Evolutionary conservation across 2,113 vertebrate genomes (phyloP).

Genomic region (Actinemys pallida): DNA sequence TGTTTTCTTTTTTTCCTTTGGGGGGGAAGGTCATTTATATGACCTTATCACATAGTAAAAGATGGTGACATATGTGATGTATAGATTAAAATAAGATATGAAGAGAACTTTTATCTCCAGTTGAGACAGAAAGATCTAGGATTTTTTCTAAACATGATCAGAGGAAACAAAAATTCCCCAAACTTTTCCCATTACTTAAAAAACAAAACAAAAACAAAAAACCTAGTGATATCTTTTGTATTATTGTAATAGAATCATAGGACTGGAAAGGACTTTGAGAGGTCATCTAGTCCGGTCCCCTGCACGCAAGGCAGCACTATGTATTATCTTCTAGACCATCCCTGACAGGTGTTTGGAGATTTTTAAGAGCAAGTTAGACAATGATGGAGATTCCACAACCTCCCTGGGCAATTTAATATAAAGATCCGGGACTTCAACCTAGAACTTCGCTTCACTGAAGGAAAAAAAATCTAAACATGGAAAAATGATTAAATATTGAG

Average conservation of each 20-base stretch:
- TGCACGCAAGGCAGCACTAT: too few relatives aligned
- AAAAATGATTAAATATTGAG: constrained; percentile 95
- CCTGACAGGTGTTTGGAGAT: too few relatives aligned
- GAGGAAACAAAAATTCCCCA: neutral
- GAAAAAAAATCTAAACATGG: constrained; percentile 92
- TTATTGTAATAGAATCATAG: neutral
- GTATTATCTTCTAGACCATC: too few relatives aligned
- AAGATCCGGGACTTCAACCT: constrained; percentile 84
- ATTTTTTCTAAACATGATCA: neutral
- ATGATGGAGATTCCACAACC: too few relatives aligned
- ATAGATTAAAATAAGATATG: constrained; percentile 3
- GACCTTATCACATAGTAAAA: neutral
- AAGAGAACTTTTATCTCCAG: neutral
- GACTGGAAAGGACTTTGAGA: too few relatives aligned
- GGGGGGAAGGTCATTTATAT: neutral
- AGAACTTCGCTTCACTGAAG: constrained; percentile 96
- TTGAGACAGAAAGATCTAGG: neutral
- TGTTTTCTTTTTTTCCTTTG: neutral
- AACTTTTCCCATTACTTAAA: neutral
- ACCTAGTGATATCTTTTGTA: neutral
- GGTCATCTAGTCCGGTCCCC: too few relatives aligned
- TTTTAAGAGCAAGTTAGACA: too few relatives aligned
- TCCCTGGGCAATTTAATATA: neutral
- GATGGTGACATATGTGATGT: neutral
- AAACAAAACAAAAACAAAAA: neutral